Conservation (phyloP, 1,140 invertebrate genomes). For the Chionoecetes opilio region DNA sequence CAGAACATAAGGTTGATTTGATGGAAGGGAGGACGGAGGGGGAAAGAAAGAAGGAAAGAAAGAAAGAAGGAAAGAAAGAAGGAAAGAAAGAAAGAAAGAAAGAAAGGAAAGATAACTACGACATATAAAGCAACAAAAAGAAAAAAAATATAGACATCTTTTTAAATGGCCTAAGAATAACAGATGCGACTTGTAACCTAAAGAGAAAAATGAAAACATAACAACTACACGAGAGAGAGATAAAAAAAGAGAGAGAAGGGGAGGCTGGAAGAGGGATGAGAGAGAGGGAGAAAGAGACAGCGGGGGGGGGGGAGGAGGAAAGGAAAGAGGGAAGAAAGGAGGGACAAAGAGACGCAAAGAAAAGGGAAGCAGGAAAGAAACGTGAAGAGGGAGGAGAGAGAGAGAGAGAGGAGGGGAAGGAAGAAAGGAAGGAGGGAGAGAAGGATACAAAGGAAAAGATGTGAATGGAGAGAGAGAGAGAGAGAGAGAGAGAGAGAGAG, state of each 20-base stretch:
- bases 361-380: neutral
- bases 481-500: conserved; percentile 27
- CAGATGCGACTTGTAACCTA: too few relatives aligned
- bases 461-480: neutral
- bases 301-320: neutral
- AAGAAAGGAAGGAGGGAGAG: too few relatives aligned
- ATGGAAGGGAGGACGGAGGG: neutral
- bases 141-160: neutral
- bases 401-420: neutral
- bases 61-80: neutral
- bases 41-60: neutral
- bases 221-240: neutral
- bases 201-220: too few relatives aligned
- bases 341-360: neutral
- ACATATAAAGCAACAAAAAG: neutral
- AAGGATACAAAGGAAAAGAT: too few relatives aligned
- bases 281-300: neutral
- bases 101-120: too few relatives aligned
- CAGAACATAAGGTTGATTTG: neutral
- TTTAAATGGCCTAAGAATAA: too few relatives aligned
- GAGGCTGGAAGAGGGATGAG: conserved; percentile 11
- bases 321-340: neutral
- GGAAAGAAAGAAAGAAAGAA: too few relatives aligned
- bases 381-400: neutral
- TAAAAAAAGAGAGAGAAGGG: neutral